Conservation (phyloP, 64 coral and sea anemone genomes). For the Pocillopora damicornis region DNA sequence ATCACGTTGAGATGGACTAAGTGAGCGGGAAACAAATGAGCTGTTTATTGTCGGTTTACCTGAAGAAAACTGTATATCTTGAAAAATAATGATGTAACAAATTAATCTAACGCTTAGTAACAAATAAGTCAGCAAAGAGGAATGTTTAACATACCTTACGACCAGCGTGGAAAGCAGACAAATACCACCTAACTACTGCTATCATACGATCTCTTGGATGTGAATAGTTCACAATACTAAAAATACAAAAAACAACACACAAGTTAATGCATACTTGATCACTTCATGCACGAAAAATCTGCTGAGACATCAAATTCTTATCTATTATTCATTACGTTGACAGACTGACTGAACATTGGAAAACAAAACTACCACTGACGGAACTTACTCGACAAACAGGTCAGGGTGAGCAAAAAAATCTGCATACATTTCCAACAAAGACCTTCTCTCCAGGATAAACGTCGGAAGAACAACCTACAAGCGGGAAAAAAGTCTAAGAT, state of each 20-base stretch:
- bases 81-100: no score
- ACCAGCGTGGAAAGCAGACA: conserved; percentile 94
- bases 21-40: no score
- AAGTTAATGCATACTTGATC: no score
- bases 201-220: conserved; percentile 88
- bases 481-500: neutral
- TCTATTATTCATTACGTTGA: neutral
- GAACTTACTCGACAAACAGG: conserved; percentile 83
- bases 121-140: conserved; percentile 8
- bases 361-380: neutral
- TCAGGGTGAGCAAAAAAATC: conserved; percentile 99
- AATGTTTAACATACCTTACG: conserved; percentile 67
- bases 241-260: neutral
- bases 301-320: no score
- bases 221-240: conserved; percentile 75
- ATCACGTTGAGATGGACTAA: no score
- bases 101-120: no score
- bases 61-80: no score
- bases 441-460: conserved; percentile 97
- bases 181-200: conserved; percentile 83
- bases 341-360: neutral
- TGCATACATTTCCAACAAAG: conserved; percentile 98
- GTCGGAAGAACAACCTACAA: conserved; percentile 94
- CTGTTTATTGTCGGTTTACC: no score
- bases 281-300: no score